Evolutionary conservation across 2,113 vertebrate genomes (phyloP).

Genomic region (Ailurus styani): DNA sequence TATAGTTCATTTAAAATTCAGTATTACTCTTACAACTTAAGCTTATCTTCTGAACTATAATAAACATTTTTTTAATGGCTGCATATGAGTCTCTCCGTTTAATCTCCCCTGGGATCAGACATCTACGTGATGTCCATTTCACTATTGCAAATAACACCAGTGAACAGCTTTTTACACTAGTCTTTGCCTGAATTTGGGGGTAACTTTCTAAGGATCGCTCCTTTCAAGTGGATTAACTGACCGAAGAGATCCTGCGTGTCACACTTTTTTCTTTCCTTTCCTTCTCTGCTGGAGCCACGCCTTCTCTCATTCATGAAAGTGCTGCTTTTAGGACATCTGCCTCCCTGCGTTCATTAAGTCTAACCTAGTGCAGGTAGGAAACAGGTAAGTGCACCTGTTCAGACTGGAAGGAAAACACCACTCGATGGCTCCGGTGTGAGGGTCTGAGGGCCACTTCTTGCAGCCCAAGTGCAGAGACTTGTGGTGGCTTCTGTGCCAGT

Average conservation of each 20-base stretch:
- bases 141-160: neutral
- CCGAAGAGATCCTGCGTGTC: neutral
- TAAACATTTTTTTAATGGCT: neutral
- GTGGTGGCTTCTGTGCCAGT: fast-evolving
- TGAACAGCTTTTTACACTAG: neutral
- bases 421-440: neutral
- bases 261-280: no score
- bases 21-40: neutral
- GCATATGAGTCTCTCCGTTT: neutral
- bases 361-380: neutral
- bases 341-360: neutral
- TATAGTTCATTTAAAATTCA: neutral
- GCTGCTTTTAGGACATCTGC: neutral
- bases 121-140: neutral
- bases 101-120: neutral
- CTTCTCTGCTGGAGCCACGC: neutral
- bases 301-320: neutral
- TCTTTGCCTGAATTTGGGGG: neutral
- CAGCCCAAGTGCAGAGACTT: neutral
- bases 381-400: neutral
- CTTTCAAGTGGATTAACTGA: neutral
- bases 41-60: neutral
- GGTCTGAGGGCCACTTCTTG: neutral
- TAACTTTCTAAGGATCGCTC: neutral
- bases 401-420: neutral